Evolutionary conservation across 2,888 invertebrate genomes (phyloP), one percentile per base, ranked within the genome.

Genomic region (Pristionchus entomophagus): DNA sequence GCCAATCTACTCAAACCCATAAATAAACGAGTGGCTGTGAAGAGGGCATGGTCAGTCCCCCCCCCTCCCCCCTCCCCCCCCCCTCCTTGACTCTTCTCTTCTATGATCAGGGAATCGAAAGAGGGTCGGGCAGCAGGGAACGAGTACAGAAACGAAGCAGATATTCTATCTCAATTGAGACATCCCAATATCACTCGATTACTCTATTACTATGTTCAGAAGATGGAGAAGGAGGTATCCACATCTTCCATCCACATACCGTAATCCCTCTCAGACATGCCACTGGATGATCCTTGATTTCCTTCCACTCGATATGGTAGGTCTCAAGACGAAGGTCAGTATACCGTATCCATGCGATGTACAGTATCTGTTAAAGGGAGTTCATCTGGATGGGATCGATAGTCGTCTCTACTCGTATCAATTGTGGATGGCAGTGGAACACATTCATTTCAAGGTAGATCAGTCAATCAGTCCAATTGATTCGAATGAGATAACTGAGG

Each of bases 251-350:
- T 17, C n/a, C 14, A 32, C n/a, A 49, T 35, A 29, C 22, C 22
- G 51, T 80, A 35, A 32, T 53, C 80, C 35, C 32, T 38, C 35
- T 32, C 59, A 90, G 89, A 87, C 56, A 12, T 87, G 90, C 29
- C 87, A 90, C 77, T 90, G 91, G 80, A 87, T 91, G 51, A 88
- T 91, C 26, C 88, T 91, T 19, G 89, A 91, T 35, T 91, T 87
- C 82, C 62, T 91, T 56, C 91, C 91, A 26, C 82, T 85, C 1
- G 90, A 91, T 49, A 88, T 91, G 87, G 82, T 87, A 17, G 89
- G 87, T 77, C 77, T 90, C n/a, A 87, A 88, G 14, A 86, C 88
- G 69, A 87, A 83, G 85, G 89, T 87, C 22, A 82, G 77, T 41
- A 87, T 86, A 83, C 87, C 89, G 41, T 87, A 88, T 80, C 69